Percentiles rank a stretch among this genome's conserved stretches.
Evolutionary conservation across 2,113 vertebrate genomes (phyloP).

Genomic region (Chaetorhynchus papuensis): DNA sequence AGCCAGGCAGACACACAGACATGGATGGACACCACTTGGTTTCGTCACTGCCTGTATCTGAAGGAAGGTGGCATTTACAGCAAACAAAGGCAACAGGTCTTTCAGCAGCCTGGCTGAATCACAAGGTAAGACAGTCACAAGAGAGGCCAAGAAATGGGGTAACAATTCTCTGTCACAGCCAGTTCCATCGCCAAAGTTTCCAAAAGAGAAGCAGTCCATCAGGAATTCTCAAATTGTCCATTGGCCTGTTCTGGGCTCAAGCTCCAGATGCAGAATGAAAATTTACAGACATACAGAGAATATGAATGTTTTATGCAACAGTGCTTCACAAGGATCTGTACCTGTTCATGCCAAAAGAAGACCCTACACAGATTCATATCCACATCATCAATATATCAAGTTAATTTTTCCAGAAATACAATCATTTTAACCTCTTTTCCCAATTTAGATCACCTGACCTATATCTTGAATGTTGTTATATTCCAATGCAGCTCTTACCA

Average conservation of each 20-base stretch:
- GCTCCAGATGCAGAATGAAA: not conserved
- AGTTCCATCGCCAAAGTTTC: not conserved
- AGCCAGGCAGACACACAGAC: not conserved
- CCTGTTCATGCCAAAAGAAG: not conserved
- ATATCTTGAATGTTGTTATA: not conserved
- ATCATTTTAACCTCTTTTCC: not conserved
- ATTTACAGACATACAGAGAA: not conserved
- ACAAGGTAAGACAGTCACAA: not conserved
- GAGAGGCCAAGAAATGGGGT: not conserved
- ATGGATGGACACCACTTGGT: fast-evolving
- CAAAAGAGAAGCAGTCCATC: not conserved
- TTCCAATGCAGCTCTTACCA: not conserved
- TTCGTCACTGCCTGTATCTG: no score
- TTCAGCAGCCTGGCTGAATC: not conserved
- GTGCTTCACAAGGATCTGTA: not conserved
- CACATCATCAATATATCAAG: not conserved
- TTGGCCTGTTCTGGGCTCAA: not conserved
- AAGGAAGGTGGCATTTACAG: no score
- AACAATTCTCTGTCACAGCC: not conserved
- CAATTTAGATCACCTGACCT: not conserved
- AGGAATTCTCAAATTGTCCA: not conserved
- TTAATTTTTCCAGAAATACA: not conserved
- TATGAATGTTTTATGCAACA: not conserved
- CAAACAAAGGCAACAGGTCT: no score
- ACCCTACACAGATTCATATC: not conserved